These are phyloP conservation scores for Bombyx huttoni DNA, from an alignment of 2,888 invertebrate species.

Conservation along the genomic window DNA sequence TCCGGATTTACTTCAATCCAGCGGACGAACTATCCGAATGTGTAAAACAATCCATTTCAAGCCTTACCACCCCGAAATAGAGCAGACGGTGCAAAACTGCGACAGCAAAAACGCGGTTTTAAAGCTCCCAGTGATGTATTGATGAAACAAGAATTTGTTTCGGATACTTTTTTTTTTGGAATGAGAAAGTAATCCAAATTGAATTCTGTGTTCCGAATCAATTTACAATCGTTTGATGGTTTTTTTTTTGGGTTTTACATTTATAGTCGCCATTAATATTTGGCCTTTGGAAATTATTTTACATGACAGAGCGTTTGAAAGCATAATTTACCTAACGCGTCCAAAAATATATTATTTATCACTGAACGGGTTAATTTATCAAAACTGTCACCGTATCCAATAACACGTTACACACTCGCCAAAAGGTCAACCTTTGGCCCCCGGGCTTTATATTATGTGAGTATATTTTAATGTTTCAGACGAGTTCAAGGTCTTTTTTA, in stretches of 20 bases:
- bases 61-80: not conserved
- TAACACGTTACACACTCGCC: too few species aligned
- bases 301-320: too few species aligned
- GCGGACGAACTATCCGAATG: not conserved
- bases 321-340: too few species aligned
- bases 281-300: too few species aligned
- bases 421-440: too few species aligned
- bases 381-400: too few species aligned
- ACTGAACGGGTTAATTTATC: too few species aligned
- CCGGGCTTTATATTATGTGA: too few species aligned
- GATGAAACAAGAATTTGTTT: constrained; percentile 18
- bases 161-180: constrained; percentile 18
- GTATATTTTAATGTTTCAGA: too few species aligned
- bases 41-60: not conserved
- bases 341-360: too few species aligned
- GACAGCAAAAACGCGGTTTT: constrained; percentile 5
- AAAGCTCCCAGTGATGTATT: constrained; percentile 13
- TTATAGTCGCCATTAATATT: not conserved
- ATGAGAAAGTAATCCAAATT: constrained; percentile 29
- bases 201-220: constrained; percentile 24
- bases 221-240: constrained; percentile 19
- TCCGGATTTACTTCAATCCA: constrained; percentile 1
- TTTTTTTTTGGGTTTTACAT: not conserved
- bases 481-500: too few species aligned
- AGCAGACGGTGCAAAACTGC: not conserved